Base-by-base conservation (phyloP, 1,140 invertebrate genomes). In the Hermetia illucens region DNA sequence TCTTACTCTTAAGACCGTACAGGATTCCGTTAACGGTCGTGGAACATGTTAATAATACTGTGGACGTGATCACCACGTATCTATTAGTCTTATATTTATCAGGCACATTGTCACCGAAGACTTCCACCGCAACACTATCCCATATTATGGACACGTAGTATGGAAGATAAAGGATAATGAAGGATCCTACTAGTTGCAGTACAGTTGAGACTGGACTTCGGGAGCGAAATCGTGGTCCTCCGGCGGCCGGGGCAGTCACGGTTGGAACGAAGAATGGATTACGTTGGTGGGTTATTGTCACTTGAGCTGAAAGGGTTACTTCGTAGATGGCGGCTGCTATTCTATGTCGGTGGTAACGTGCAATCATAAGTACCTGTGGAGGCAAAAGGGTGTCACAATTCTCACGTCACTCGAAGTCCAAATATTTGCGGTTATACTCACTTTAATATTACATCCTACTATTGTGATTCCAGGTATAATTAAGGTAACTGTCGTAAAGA, bases 301-400 rank as follows among this genome's bases (percentile, higher is more conserved):
- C 81, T 61, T 85, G 82, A 2, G 82, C 82, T 3, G 79, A 82
- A 24, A 86, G 53, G 0, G 82, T 85, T 5, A 86, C 81, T 62
- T 86, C 80, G 58, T 82, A 86, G 43, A 87, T 82, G 5, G 82
- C 82, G 19, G 81, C 79, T 13, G 82, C 81, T 36, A 88, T 88
- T 19, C 82, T 69, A 53, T 86, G 82, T 4, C 81, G 66, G 53
- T 88, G 83, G 51, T 83, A 82, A 1, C 81, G 67, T 0, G 82
- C 82, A 41, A 86, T 86, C 44, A 80, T 74, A 30, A 85, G 63
- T 15, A 85, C 78, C 53, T 74, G 62, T 32, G n/a, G n/a, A n/a
- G n/a, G n/a, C n/a, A 55, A 57, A 2, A 34, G 44, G 47, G 33
- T 24, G 40, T 38, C n/a, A 21, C 18, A 21, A 21, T 16, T 21